Conservation (phyloP, 64 coral and sea anemone genomes). For the Dendronephthya gigantea region DNA sequence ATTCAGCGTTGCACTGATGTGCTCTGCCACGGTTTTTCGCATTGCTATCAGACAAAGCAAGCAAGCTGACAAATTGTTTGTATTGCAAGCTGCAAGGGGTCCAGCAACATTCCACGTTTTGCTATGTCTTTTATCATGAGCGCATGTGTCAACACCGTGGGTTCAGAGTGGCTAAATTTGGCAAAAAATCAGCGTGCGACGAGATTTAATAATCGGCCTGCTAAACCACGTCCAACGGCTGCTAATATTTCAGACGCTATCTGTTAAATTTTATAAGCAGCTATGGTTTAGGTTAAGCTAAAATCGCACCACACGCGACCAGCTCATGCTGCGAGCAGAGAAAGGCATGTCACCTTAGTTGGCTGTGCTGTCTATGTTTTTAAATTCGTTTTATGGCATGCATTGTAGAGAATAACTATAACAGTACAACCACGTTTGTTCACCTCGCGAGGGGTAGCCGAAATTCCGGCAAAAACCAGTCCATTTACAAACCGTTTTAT, state of each 20-base stretch:
- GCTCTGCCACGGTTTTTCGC: neutral
- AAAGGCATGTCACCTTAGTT: neutral
- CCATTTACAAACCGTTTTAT: too few species aligned
- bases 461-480: too few species aligned
- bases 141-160: neutral
- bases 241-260: neutral
- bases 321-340: neutral
- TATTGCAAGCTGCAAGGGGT: neutral
- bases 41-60: neutral
- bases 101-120: neutral
- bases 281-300: neutral
- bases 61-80: neutral
- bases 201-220: neutral
- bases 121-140: neutral
- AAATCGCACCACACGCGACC: neutral
- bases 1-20: too few species aligned
- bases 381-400: too few species aligned
- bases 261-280: neutral
- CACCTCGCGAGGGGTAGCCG: too few species aligned
- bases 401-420: too few species aligned
- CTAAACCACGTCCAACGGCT: neutral
- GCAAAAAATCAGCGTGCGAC: neutral
- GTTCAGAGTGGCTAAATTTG: conserved; percentile 5
- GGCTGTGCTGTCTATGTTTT: neutral
- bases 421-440: too few species aligned